Conservation (phyloP, 2,113 vertebrate genomes). For the Semnopithecus entellus region DNA sequence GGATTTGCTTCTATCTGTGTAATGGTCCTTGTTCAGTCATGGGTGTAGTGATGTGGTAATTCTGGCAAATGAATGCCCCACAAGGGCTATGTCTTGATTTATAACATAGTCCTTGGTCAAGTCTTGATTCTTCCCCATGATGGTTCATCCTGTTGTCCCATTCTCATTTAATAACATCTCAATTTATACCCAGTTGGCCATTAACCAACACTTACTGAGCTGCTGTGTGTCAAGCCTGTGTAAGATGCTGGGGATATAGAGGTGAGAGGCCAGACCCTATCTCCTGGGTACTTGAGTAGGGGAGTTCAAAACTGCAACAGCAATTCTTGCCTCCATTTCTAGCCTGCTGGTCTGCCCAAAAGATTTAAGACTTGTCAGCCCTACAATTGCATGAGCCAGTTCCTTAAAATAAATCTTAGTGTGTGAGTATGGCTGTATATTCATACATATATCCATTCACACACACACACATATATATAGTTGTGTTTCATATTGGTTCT, state of each 20-base stretch:
- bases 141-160: background rate
- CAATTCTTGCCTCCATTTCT: slow-evolving; percentile 1
- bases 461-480: background rate
- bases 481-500: background rate
- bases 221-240: background rate
- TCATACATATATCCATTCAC: background rate
- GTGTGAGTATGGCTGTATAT: background rate
- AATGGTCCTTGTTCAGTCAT: background rate
- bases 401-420: slow-evolving; percentile 19
- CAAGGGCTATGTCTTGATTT: background rate
- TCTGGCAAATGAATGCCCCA: background rate
- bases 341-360: background rate
- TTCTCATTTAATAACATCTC: slow-evolving; percentile 27
- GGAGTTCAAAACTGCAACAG: background rate
- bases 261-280: background rate
- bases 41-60: background rate
- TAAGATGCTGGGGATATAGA: background rate
- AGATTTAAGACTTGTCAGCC: background rate
- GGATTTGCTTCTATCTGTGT: background rate
- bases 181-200: background rate
- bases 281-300: background rate
- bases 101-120: background rate
- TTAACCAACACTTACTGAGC: background rate
- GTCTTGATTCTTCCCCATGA: background rate
- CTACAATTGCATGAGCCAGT: background rate